Base-by-base conservation (phyloP, 2,113 vertebrate species). In the Colossoma macropomum region DNA sequence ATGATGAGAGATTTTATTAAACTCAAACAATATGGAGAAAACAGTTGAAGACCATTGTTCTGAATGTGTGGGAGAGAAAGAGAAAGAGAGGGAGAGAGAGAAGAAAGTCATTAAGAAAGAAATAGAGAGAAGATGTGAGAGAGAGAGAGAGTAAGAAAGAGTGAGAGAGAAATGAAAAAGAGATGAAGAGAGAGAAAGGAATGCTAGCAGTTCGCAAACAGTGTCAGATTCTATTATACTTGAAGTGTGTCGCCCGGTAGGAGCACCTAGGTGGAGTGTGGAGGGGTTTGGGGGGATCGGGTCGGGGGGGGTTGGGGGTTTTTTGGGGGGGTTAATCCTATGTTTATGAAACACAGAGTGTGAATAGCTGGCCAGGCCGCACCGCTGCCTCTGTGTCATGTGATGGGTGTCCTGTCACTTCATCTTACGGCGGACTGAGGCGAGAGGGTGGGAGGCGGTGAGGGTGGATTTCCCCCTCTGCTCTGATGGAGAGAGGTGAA, bases 151-250 rank as follows among this genome's bases (percentile, higher is more conserved):
- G 63, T 45, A 34, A 83, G 28, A 83, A n/a, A 77, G 25, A 83
- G 76, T 60, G 72, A 69, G 77, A 80, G 54, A 71, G 72, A 34
- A 27, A 50, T n/a, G 66, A 48, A 34, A 65, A 30, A 45, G 65
- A 56, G 34, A 84, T n/a, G 74, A n/a, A 80, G n/a, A 84, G 28
- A 30, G 30, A 66, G 62, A 63, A 65, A 71, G 84, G 77, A 80
- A 69, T 84, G 52, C 41, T 65, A n/a, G 41, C 23, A 66, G 82
- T 86, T 80, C 72, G 48, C 81, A 80, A 86, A 81, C 83, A 85
- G 75, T 88, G 87, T 88, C 87, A 86, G 77, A 48, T 82, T 88
- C 69, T 78, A 79, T 86, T 88, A 86, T 32, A 19, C 41, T 45
- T 21, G 65, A 60, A 83, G 71, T 74, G 76, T 75, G 48, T 83